Evolutionary conservation across 2,113 vertebrate species (phyloP).

Genomic region (Hucho hucho): DNA sequence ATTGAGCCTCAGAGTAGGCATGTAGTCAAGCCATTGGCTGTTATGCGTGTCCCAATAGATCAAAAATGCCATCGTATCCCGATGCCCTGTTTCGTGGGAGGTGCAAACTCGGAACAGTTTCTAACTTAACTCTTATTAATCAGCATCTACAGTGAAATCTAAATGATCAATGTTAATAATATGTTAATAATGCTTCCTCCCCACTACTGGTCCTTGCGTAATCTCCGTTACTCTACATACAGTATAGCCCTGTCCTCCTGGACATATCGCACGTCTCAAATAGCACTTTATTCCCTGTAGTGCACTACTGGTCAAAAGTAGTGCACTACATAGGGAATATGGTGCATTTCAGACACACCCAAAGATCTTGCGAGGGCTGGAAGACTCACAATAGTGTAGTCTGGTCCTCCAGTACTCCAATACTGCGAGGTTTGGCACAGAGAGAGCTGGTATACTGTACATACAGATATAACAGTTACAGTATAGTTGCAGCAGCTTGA

Average conservation of each 20-base stretch:
- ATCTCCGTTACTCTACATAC: not conserved
- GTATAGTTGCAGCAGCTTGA: no score
- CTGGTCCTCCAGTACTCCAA: not conserved
- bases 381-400: not conserved
- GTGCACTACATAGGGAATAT: no score
- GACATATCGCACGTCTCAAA: no score
- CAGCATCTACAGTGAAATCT: slow-evolving; percentile 21
- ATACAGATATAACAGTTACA: no score
- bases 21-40: not conserved
- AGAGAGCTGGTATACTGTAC: not conserved
- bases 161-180: slow-evolving; percentile 38
- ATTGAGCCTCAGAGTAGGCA: not conserved
- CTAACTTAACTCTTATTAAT: slow-evolving; percentile 35
- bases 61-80: not conserved
- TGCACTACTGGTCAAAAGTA: no score
- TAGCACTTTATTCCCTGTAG: no score
- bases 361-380: not conserved
- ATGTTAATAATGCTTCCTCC: slow-evolving; percentile 19
- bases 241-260: not conserved
- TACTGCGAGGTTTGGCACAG: not conserved
- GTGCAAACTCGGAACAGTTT: slow-evolving; percentile 38
- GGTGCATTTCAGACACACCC: not conserved
- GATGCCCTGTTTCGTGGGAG: not conserved
- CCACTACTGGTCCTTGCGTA: slow-evolving; percentile 1
- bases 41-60: not conserved